Evolutionary conservation across 1,140 invertebrate genomes (phyloP).

Genomic region (Drosophila sp.): DNA sequence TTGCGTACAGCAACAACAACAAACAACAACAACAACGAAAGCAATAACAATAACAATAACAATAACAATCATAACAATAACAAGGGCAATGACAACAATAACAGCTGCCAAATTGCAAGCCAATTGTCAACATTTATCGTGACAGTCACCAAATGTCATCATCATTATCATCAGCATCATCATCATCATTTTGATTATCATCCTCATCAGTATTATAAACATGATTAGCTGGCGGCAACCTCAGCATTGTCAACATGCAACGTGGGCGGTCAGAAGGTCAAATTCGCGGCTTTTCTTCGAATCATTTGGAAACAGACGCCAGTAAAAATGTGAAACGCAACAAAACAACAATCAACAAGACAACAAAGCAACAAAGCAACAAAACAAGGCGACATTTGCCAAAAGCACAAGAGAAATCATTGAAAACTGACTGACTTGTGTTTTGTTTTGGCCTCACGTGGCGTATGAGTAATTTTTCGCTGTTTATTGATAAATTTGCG

Average conservation of each 20-base stretch:
- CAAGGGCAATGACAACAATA: constrained; percentile 37
- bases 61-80: constrained; percentile 24
- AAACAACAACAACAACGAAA: background rate
- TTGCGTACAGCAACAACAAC: constrained; percentile 20
- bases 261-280: constrained; percentile 59
- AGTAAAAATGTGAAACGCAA: constrained; percentile 8
- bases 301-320: constrained; percentile 6
- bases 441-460: constrained; percentile 50
- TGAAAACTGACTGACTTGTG: constrained; percentile 25
- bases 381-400: constrained; percentile 14
- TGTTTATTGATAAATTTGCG: constrained; percentile 63
- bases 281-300: constrained; percentile 35
- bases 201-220: constrained; percentile 15
- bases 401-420: constrained; percentile 27
- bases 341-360: constrained; percentile 11
- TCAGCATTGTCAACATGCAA: constrained; percentile 37
- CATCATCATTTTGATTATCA: constrained; percentile 16
- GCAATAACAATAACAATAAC: background rate
- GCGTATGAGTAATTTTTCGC: constrained; percentile 70
- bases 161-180: constrained; percentile 28
- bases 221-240: constrained; percentile 36
- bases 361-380: constrained; percentile 3
- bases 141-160: constrained; percentile 48
- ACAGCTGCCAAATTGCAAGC: constrained; percentile 52
- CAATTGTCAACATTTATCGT: constrained; percentile 52